Conservation (phyloP, 2,797 vertebrate genomes). For the Enteromius thamalakanensis region DNA sequence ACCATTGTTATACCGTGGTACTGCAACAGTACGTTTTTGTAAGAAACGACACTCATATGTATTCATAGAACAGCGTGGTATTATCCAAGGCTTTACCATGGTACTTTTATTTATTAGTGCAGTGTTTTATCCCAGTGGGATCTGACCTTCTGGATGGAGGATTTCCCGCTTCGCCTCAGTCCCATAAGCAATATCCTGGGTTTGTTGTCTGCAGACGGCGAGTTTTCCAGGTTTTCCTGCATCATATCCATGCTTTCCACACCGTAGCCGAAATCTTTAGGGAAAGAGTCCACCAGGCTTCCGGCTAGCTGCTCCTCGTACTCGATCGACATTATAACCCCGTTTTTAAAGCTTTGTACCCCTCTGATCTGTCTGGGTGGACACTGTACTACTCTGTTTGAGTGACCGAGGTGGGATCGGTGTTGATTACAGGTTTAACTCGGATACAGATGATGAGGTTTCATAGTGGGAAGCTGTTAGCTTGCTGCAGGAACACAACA, state of each 20-base stretch:
- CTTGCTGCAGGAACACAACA: conserved; percentile 38
- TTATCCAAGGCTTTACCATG: background rate
- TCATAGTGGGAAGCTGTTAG: conserved; percentile 39
- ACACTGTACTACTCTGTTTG: background rate
- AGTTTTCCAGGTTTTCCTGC: conserved; percentile 77
- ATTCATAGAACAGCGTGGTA: background rate
- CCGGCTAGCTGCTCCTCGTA: conserved; percentile 89
- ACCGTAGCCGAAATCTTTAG: conserved; percentile 96
- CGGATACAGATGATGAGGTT: conserved; percentile 3
- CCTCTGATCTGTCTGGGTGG: background rate
- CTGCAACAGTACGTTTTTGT: background rate
- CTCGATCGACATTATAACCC: conserved; percentile 85
- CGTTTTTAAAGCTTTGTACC: background rate
- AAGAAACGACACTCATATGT: background rate
- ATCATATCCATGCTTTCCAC: conserved; percentile 90
- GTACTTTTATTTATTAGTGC: conserved; percentile 9
- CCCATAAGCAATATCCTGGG: conserved; percentile 97
- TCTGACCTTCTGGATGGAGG: conserved; percentile 96
- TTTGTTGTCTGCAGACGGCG: conserved; percentile 86
- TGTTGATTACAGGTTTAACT: conserved; percentile 13
- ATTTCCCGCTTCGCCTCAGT: conserved; percentile 94
- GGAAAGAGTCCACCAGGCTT: conserved; percentile 92
- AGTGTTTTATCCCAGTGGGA: conserved; percentile 4
- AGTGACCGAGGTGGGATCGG: background rate
- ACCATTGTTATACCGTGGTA: background rate